Evolutionary conservation across 2,888 invertebrate species (phyloP).

Genomic region (Drosophila kambysellisi): DNA sequence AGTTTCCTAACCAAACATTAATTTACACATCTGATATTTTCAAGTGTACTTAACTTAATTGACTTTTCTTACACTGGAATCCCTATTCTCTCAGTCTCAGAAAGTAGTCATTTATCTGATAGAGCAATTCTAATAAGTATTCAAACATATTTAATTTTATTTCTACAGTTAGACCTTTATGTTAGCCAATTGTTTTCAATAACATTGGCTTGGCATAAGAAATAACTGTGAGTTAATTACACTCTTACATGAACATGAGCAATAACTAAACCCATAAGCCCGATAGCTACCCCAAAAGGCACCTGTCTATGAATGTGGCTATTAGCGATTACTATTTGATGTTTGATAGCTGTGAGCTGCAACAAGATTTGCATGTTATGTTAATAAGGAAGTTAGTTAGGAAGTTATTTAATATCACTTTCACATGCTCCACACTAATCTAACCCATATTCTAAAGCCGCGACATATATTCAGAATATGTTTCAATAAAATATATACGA

Average conservation of each 20-base stretch:
- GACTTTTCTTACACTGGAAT: neutral
- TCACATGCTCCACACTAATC: neutral
- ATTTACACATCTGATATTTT: neutral
- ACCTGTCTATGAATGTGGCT: neutral
- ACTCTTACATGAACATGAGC: neutral
- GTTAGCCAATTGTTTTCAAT: neutral
- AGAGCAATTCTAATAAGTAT: neutral
- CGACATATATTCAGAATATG: neutral
- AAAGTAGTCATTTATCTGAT: neutral
- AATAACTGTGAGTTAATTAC: neutral
- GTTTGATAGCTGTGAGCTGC: neutral
- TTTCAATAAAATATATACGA: neutral
- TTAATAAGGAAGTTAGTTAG: neutral
- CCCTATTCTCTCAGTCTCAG: neutral
- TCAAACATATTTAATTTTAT: neutral
- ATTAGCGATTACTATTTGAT: neutral
- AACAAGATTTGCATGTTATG: neutral
- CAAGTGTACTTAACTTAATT: too few relatives aligned
- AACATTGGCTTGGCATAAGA: neutral
- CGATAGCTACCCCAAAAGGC: neutral
- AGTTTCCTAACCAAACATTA: neutral
- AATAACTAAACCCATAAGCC: neutral
- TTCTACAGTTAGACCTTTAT: neutral
- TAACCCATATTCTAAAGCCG: neutral
- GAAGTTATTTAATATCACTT: neutral